Conservation (phyloP, 1,140 invertebrate genomes). For the Aphidius gifuensis region DNA sequence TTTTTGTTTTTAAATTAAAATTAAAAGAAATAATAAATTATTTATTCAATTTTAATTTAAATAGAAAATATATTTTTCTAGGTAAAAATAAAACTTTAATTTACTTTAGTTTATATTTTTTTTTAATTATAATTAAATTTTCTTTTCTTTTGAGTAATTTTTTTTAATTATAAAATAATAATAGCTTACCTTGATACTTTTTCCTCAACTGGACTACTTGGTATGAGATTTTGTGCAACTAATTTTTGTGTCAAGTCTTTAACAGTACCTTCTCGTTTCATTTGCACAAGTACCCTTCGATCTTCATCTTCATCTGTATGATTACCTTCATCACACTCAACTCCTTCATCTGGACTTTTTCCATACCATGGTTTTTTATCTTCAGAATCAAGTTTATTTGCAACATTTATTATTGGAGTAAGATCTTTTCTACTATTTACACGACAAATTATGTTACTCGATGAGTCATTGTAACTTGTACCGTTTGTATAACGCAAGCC, state of each 20-base stretch:
- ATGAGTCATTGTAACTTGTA: conserved; percentile 40
- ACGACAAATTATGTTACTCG: conserved; percentile 51
- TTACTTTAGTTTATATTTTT: no score
- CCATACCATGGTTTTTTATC: conserved; percentile 67
- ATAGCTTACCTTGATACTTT: conserved; percentile 51
- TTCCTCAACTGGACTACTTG: conserved; percentile 60
- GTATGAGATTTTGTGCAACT: conserved; percentile 64
- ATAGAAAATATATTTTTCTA: conserved; percentile 1
- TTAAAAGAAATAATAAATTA: neutral
- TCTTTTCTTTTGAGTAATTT: no score
- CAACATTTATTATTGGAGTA: conserved; percentile 59
- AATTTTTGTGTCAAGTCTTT: conserved; percentile 84
- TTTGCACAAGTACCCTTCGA: conserved; percentile 60
- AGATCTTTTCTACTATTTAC: conserved; percentile 58
- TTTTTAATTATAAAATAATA: neutral
- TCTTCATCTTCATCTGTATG: conserved; percentile 60
- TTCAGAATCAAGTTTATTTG: conserved; percentile 60
- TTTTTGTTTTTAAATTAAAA: neutral
- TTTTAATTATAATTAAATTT: no score
- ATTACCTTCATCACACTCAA: conserved; percentile 55
- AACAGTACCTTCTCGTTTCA: conserved; percentile 75
- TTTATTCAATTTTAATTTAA: neutral
- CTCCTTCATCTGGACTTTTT: conserved; percentile 52
- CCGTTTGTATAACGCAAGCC: conserved; percentile 55
- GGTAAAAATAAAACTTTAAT: conserved; percentile 6